Percentiles rank a stretch among this genome's conserved stretches.
Conservation (phyloP, 2,113 vertebrate species). For the Oncorhynchus masou region DNA sequence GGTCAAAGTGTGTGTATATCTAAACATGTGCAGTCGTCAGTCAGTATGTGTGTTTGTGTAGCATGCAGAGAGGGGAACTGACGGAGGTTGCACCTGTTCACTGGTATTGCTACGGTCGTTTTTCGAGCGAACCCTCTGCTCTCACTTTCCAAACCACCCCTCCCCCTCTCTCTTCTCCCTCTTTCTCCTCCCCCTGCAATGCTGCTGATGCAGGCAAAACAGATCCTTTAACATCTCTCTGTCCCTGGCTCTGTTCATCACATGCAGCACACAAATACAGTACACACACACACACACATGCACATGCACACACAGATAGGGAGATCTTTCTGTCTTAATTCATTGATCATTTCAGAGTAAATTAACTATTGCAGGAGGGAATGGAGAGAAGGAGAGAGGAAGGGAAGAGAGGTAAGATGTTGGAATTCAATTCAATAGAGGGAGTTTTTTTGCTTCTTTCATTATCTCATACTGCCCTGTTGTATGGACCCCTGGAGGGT, state of each 20-base stretch:
- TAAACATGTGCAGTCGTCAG: conserved; percentile 12
- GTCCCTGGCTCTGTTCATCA: conserved; percentile 47
- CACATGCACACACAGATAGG: not conserved
- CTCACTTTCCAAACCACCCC: conserved; percentile 5
- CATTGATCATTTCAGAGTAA: too few relatives aligned
- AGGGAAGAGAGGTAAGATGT: too few relatives aligned
- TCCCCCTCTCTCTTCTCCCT: not conserved
- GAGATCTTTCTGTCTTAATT: too few relatives aligned
- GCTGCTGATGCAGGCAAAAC: conserved; percentile 76
- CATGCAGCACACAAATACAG: conserved; percentile 36
- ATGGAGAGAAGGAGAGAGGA: too few relatives aligned
- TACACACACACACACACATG: conserved; percentile 4
- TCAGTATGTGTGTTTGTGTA: not conserved
- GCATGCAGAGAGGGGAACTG: conserved; percentile 32
- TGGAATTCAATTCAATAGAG: too few relatives aligned
- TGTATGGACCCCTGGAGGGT: not conserved
- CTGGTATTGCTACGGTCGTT: conserved; percentile 42
- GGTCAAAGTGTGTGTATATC: conserved; percentile 24
- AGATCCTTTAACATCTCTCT: conserved; percentile 67
- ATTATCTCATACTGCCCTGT: too few relatives aligned
- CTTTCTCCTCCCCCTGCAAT: conserved; percentile 45
- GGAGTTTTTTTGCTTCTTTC: too few relatives aligned
- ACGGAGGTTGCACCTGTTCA: conserved; percentile 61
- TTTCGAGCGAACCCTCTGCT: conserved; percentile 4
- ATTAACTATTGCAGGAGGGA: too few relatives aligned